A percentile compares a stretch with the other conserved stretches of the same genome.
phyloP scores from a whole-genome alignment of 37 sponge, comb jelly and placozoan species.

The Ianthella basta region DNA sequence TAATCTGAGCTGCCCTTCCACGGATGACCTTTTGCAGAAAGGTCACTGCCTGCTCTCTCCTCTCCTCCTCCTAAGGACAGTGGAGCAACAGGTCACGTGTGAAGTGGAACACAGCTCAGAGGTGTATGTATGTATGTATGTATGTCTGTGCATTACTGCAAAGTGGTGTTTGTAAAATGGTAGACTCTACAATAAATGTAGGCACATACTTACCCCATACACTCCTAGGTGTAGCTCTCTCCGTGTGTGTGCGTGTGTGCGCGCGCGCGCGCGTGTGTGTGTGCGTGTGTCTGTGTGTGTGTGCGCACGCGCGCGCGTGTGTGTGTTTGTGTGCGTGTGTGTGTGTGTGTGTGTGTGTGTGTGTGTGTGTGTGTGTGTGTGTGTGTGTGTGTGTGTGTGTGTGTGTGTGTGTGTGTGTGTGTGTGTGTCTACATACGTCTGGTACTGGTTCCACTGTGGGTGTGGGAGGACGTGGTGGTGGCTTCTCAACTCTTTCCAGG shows the following conservation, averaged over 20 bases:
- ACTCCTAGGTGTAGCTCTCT: too few relatives aligned
- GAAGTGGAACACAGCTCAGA: not conserved
- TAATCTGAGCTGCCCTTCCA: slow-evolving; percentile 88
- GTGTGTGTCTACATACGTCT: not conserved
- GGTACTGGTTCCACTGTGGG: slow-evolving; percentile 67
- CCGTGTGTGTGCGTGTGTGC: too few relatives aligned
- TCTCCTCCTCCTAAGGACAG: slow-evolving; percentile 66
- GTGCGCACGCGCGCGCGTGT: too few relatives aligned
- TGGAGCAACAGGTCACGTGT: too few relatives aligned
- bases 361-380: not conserved
- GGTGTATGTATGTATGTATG: not conserved
- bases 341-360: not conserved
- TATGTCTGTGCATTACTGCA: slow-evolving; percentile 19
- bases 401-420: not conserved
- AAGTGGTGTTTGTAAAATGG: too few relatives aligned
- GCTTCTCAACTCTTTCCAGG: slow-evolving; percentile 89
- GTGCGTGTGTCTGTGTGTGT: too few relatives aligned
- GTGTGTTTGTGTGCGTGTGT: not conserved
- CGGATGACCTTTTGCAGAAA: slow-evolving; percentile 88
- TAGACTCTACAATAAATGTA: too few relatives aligned
- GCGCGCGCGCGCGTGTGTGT: too few relatives aligned
- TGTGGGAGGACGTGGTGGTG: slow-evolving; percentile 93
- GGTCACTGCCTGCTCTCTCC: slow-evolving; percentile 78
- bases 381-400: not conserved
- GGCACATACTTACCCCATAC: too few relatives aligned